A percentile compares a stretch with the other conserved stretches of the same genome.
These are phyloP conservation scores for Tinamus major DNA, from an alignment of 2,797 vertebrate species.

Conservation along the genomic window DNA sequence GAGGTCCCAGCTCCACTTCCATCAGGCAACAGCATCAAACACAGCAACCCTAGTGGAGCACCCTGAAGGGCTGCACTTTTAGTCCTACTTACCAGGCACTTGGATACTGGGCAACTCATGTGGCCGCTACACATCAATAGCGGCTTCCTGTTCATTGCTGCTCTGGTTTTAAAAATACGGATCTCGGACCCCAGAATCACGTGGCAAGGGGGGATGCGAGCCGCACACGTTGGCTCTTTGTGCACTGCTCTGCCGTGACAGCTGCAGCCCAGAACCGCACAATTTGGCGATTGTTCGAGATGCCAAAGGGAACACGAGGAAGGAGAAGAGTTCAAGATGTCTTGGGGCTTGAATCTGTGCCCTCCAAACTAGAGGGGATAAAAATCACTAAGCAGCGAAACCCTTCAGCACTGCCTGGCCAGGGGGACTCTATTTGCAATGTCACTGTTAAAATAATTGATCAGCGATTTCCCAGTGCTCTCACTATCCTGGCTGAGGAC, in stretches of 20 bases:
- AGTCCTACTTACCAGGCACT: not conserved
- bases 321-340: not conserved
- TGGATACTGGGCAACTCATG: rapidly evolving
- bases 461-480: not conserved
- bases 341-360: rapidly evolving
- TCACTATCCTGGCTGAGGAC: not conserved
- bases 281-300: not conserved
- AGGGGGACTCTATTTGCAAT: not conserved
- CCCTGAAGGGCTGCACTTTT: not conserved
- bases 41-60: not conserved
- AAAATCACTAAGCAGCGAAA: not conserved
- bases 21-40: not conserved
- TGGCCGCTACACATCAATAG: not conserved
- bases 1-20: rapidly evolving
- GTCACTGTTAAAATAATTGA: not conserved
- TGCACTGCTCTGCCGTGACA: not conserved
- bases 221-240: not conserved
- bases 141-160: not conserved
- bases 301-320: not conserved
- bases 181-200: not conserved
- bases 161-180: not conserved
- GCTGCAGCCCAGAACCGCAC: not conserved
- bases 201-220: not conserved
- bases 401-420: not conserved
- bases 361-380: not conserved